Conservation (phyloP, 2,113 vertebrate species). For the Chelonoidis abingdonii region DNA sequence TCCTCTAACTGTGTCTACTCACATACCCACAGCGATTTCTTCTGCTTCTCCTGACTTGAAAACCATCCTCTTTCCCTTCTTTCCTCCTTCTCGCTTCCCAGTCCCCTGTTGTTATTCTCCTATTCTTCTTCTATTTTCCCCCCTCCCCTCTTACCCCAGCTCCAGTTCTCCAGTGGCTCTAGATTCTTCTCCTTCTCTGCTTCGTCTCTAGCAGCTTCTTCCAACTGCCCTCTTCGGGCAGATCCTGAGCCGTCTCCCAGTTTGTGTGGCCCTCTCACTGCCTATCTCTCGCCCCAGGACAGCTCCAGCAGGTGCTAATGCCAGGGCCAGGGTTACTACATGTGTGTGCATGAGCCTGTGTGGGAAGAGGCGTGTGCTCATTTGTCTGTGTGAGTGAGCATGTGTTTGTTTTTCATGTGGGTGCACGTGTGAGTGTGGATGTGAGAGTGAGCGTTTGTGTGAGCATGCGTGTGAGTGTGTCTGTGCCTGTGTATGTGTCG, state of each 20-base stretch:
- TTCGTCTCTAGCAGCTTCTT: background rate
- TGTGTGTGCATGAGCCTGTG: background rate
- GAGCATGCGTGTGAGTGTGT: background rate
- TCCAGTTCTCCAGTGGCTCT: too few relatives aligned
- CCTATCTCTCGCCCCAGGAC: background rate
- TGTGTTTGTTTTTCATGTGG: background rate
- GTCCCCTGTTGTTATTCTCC: too few relatives aligned
- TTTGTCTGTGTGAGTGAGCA: background rate
- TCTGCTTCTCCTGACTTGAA: background rate
- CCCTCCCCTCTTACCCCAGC: background rate
- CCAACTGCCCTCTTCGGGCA: background rate
- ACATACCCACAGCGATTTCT: too few relatives aligned
- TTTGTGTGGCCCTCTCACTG: too few relatives aligned
- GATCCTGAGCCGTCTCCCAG: background rate
- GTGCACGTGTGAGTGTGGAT: background rate
- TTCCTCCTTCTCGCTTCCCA: background rate
- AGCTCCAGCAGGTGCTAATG: background rate
- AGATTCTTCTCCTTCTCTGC: background rate
- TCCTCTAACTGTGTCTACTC: too few relatives aligned
- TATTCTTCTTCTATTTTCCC: background rate
- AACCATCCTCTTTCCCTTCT: background rate
- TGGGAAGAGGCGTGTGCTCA: too few relatives aligned
- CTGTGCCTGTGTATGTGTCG: rapidly evolving
- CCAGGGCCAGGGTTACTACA: background rate
- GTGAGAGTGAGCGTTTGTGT: background rate